A percentile compares a stretch with the other conserved stretches of the same genome.
Evolutionary conservation across 2,888 invertebrate genomes (phyloP).

Genomic region (Paralinhomoeus sp.): DNA sequence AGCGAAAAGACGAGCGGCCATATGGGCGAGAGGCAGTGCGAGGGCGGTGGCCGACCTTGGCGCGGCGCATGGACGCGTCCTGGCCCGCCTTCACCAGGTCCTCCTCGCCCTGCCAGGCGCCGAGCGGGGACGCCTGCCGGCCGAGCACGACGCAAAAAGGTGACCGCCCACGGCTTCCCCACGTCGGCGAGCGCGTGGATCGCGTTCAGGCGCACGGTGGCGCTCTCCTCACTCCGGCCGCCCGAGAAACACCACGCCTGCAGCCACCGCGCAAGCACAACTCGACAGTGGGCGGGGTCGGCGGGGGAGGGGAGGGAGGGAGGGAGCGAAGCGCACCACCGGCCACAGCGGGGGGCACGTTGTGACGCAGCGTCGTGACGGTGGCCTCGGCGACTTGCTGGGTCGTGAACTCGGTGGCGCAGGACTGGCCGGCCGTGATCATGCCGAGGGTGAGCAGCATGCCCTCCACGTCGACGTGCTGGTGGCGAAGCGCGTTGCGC

Average conservation of each 20-base stretch:
- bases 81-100: conserved; percentile 65
- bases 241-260: conserved; percentile 84
- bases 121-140: conserved; percentile 75
- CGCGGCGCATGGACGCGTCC: conserved; percentile 36
- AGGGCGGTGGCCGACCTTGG: no score
- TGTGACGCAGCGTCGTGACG: conserved; percentile 67
- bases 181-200: conserved; percentile 44
- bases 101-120: conserved; percentile 77
- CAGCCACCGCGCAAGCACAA: conserved; percentile 6
- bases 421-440: conserved; percentile 75
- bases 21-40: no score
- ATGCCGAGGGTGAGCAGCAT: conserved; percentile 96
- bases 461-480: conserved; percentile 90
- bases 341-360: conserved; percentile 84
- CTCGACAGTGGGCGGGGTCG: no score
- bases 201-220: conserved; percentile 78
- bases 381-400: conserved; percentile 75
- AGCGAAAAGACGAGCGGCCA: no score
- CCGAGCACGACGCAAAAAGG: conserved; percentile 96
- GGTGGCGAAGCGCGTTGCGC: conserved; percentile 86
- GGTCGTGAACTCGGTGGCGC: conserved; percentile 50
- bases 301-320: no score
- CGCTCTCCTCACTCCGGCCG: conserved; percentile 93
- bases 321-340: conserved; percentile 39
- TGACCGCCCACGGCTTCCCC: conserved; percentile 83